Evolutionary conservation across 1,140 invertebrate species (phyloP).

Genomic region (Drosophila oshimai): DNA sequence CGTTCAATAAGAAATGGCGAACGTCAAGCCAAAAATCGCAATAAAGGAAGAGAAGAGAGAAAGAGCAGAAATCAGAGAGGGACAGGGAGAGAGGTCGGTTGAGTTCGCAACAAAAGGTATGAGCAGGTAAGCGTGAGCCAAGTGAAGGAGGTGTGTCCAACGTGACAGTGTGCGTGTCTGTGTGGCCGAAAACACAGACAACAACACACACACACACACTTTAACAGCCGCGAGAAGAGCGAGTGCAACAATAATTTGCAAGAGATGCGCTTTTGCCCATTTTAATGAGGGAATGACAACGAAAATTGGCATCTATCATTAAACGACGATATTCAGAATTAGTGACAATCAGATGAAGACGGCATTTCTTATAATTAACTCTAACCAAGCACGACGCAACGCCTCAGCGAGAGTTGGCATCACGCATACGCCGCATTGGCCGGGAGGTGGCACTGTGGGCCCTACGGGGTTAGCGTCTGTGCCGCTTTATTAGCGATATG

Average conservation of each 20-base stretch:
- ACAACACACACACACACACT: not conserved
- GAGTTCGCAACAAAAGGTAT: constrained; percentile 74
- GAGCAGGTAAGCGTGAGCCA: constrained; percentile 59
- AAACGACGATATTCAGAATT: constrained; percentile 72
- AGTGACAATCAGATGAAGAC: constrained; percentile 77
- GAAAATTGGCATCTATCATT: constrained; percentile 73
- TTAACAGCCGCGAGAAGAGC: not conserved
- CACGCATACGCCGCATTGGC: constrained; percentile 46
- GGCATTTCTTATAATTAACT: constrained; percentile 80
- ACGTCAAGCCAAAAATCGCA: constrained; percentile 26
- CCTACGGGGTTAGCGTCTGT: constrained; percentile 26
- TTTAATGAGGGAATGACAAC: constrained; percentile 74
- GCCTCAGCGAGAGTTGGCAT: constrained; percentile 64
- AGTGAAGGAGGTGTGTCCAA: constrained; percentile 74
- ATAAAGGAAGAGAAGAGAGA: not conserved
- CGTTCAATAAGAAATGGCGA: constrained; percentile 54
- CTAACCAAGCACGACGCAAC: constrained; percentile 77
- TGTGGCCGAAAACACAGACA: constrained; percentile 4
- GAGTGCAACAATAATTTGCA: not conserved
- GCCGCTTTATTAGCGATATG: constrained; percentile 78
- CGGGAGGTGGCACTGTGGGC: constrained; percentile 27
- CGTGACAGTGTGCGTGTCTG: constrained; percentile 4
- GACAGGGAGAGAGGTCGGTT: constrained; percentile 22
- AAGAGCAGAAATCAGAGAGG: constrained; percentile 6
- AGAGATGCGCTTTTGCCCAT: constrained; percentile 26